phyloP scores from a whole-genome alignment of 2,888 invertebrate genomes.

The Acholoe squamosa region DNA sequence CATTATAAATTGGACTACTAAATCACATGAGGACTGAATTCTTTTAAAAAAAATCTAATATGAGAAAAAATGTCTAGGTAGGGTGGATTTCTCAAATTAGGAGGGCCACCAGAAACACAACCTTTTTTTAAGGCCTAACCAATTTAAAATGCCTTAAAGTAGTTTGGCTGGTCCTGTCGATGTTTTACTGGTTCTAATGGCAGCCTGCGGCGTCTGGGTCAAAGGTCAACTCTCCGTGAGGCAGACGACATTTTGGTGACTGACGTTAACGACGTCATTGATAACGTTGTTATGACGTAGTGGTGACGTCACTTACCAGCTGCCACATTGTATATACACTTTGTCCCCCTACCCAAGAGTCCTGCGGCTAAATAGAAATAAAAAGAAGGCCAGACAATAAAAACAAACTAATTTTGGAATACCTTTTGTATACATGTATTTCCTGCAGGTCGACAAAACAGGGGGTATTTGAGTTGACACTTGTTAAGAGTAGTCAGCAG shows the following conservation, averaged over 20 bases:
- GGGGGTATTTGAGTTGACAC: too few relatives aligned
- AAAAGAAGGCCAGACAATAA: background rate
- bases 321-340: background rate
- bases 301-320: background rate
- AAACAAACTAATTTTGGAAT: conserved; percentile 1
- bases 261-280: background rate
- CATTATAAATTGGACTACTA: too few relatives aligned
- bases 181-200: conserved; percentile 21
- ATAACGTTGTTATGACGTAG: conserved; percentile 2
- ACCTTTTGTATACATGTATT: too few relatives aligned
- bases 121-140: too few relatives aligned
- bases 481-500: too few relatives aligned
- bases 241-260: background rate
- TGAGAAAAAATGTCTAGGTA: too few relatives aligned
- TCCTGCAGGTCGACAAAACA: too few relatives aligned
- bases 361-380: background rate
- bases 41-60: too few relatives aligned
- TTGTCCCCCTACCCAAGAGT: background rate
- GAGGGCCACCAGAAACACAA: too few relatives aligned
- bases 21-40: too few relatives aligned
- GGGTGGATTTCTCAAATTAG: too few relatives aligned
- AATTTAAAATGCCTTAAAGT: background rate
- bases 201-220: conserved; percentile 13
- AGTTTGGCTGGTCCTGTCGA: background rate
- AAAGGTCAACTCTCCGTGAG: background rate